phyloP scores from a whole-genome alignment of 1,140 invertebrate species.

The Melanaphis sacchari region DNA sequence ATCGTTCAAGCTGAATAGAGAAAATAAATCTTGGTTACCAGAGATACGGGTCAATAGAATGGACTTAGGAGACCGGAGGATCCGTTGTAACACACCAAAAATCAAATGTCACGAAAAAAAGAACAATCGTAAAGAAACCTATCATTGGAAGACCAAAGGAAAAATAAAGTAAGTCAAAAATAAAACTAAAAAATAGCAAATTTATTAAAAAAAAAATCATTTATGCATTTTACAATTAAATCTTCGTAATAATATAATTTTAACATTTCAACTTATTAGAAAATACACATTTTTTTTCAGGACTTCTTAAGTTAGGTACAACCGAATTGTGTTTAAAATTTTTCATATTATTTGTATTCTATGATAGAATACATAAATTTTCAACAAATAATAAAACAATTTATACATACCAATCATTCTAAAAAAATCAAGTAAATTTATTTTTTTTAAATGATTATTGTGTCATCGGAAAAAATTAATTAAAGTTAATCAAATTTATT shows the following conservation, averaged over 20 bases:
- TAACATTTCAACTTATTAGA: not conserved
- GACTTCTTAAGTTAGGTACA: no score
- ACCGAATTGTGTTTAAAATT: no score
- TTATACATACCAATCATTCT: no score
- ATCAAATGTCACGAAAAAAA: conserved; percentile 31
- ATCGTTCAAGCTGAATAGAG: conserved; percentile 20
- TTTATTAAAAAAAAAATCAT: not conserved
- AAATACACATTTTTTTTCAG: no score
- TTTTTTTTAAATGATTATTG: no score
- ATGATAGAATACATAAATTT: not conserved
- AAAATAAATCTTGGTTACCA: not conserved
- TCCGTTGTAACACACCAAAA: not conserved
- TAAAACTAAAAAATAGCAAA: not conserved
- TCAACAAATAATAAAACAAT: not conserved
- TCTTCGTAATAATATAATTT: not conserved
- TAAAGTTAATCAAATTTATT: not conserved
- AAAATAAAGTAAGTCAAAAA: not conserved
- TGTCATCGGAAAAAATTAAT: not conserved
- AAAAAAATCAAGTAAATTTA: no score
- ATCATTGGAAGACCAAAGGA: not conserved
- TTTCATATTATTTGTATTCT: not conserved
- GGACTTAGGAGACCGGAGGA: conserved; percentile 23
- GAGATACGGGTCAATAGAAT: conserved; percentile 50
- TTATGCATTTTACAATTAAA: not conserved
- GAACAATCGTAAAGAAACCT: not conserved